These are phyloP conservation scores for Laspeyria flexula DNA, from an alignment of 2,888 invertebrate species.

Conservation along the genomic window DNA sequence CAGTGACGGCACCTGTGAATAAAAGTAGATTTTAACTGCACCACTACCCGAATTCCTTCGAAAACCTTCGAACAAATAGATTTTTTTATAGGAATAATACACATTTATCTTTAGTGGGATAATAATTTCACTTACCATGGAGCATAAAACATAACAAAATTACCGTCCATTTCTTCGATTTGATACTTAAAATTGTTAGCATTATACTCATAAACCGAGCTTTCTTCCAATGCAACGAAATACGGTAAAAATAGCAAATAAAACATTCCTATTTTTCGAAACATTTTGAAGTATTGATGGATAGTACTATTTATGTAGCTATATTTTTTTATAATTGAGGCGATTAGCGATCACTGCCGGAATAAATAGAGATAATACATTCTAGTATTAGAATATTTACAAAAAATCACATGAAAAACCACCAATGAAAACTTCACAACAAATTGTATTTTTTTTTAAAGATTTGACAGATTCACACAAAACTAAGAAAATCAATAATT, in stretches of 20 bases:
- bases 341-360: neutral
- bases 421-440: constrained; percentile 16
- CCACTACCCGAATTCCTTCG: no score
- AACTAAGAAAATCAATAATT: neutral
- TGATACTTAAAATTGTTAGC: constrained; percentile 88
- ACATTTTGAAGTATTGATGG: constrained; percentile 43
- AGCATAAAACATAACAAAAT: constrained; percentile 92
- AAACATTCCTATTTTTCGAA: constrained; percentile 41
- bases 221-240: constrained; percentile 89
- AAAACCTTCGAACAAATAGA: no score
- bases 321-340: neutral
- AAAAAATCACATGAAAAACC: neutral
- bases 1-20: constrained; percentile 93
- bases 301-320: no score
- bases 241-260: constrained; percentile 76
- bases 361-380: neutral
- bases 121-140: constrained; percentile 88
- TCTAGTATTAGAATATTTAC: neutral
- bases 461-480: neutral
- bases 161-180: constrained; percentile 87
- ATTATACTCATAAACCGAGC: constrained; percentile 85
- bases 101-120: neutral
- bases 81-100: no score
- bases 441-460: constrained; percentile 6
- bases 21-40: neutral